Base-by-base conservation (phyloP, 2,113 vertebrate species). In the Gobiocypris rarus region DNA sequence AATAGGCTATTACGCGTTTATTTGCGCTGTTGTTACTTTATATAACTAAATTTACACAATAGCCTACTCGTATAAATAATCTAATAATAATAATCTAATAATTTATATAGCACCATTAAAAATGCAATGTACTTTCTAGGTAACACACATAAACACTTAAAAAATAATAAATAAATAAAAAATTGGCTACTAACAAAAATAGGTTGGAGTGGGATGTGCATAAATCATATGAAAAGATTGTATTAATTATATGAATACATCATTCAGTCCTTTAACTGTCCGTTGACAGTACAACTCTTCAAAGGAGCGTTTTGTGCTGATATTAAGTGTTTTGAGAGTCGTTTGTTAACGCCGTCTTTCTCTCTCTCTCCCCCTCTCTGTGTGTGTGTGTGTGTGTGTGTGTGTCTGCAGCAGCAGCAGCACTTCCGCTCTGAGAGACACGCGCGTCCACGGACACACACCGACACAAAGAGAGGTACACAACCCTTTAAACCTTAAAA, bases 401-500 rank as follows among this genome's bases (percentile, higher is more conserved):
- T n/a, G 24, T 26, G 61, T 17, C 75, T 69, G 91, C 93, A 92
- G 93, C 93, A 92, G 93, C 93, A 92, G 93, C 93, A 91, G 94
- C 94, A 96, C 96, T 96, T 96, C 96, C 95, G 95, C 94, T 95
- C 95, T 91, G 93, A 92, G 94, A 93, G 92, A 93, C 94, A 94
- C 95, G 94, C 94, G 96, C 94, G 86, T 87, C 86, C 83, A 94
- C 95, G 95, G 95, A 95, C 94, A 89, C 90, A 88, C 87, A 88
- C 92, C 85, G 87, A 95, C 94, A 95, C 95, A 95, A 95, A 95
- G 94, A 94, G 91, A 95, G 95, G 94, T 95, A 94, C 87, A 84
- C 70, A 73, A 85, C 14, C 14, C 34, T 83, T 73, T 1, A 38
- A 75, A 81, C 24, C 86, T 48, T 43, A 38, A 14, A n/a, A 75